A percentile compares a stretch with the other conserved stretches of the same genome.
Conservation (phyloP, 2,888 invertebrate species). For the Hemicrepidius hirtus region DNA sequence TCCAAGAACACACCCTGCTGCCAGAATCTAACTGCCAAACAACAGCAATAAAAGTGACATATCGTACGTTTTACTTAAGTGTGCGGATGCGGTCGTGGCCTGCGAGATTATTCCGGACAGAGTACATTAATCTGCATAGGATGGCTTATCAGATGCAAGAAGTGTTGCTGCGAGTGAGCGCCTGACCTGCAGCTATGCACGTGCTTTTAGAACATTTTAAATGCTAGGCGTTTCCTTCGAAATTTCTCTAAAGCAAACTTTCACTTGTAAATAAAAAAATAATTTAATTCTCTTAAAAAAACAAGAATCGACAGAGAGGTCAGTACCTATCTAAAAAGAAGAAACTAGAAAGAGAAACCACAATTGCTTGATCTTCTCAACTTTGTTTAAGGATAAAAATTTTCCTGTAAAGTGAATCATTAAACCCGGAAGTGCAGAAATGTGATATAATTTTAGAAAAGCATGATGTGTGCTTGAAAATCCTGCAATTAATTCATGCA, state of each 20-base stretch:
- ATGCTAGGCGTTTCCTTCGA: neutral
- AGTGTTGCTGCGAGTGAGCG: conserved; percentile 50
- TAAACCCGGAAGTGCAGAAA: neutral
- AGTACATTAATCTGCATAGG: conserved; percentile 53
- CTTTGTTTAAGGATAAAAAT: no score
- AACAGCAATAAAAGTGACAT: conserved; percentile 49
- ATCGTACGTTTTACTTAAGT: conserved; percentile 48
- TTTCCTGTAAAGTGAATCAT: neutral
- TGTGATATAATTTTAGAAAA: conserved; percentile 2
- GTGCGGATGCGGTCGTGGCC: conserved; percentile 52
- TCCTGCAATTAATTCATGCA: conserved; percentile 45
- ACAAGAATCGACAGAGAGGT: no score
- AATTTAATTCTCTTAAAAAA: no score
- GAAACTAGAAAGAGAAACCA: no score
- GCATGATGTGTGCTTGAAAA: conserved; percentile 12
- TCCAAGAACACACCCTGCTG: conserved; percentile 23
- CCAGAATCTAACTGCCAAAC: conserved; percentile 39
- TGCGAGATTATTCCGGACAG: conserved; percentile 49
- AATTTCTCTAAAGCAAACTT: no score
- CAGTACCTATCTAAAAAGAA: no score
- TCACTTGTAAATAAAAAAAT: no score
- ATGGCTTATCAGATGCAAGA: conserved; percentile 54
- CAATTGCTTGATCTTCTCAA: no score
- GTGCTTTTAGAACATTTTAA: conserved; percentile 38
- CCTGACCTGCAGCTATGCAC: conserved; percentile 52